phyloP scores from a whole-genome alignment of 2,113 vertebrate genomes.

The Anthoscopus minutus region DNA sequence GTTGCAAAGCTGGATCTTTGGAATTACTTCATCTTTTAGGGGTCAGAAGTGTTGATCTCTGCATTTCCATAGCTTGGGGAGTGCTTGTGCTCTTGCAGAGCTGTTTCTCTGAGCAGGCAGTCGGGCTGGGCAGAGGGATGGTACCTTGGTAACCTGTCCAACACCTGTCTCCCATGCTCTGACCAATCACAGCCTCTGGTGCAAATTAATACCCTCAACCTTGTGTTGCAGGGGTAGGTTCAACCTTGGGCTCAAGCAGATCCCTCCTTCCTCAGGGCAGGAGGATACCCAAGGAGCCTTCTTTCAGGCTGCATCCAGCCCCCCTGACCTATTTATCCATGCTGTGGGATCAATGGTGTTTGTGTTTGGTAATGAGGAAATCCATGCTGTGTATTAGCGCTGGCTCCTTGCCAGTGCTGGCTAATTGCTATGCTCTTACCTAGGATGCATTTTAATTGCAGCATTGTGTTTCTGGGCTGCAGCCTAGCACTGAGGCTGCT shows the following conservation, averaged over 20 bases:
- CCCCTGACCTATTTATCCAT: constrained; percentile 40
- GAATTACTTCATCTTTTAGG: background rate
- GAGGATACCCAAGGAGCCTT: background rate
- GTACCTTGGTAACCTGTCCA: background rate
- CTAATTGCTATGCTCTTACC: constrained; percentile 30
- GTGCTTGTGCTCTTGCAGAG: accelerated
- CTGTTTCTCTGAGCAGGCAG: background rate
- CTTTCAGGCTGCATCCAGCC: background rate
- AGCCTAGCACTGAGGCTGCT: background rate
- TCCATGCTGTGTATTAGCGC: constrained; percentile 60
- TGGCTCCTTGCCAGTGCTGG: background rate
- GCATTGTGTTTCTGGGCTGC: background rate
- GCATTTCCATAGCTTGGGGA: background rate
- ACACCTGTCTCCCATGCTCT: background rate
- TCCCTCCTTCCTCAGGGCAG: background rate
- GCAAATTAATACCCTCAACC: background rate
- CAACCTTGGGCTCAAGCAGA: background rate
- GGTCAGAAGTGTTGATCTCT: background rate
- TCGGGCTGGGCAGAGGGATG: background rate
- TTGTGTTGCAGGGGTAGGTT: background rate
- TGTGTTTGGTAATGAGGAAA: constrained; percentile 72
- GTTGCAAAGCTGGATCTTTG: background rate
- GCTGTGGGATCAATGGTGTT: constrained; percentile 64
- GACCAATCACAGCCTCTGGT: background rate
- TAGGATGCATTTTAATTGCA: constrained; percentile 32